These are phyloP conservation scores for Andrena bicolor DNA, from an alignment of 2,888 invertebrate genomes.

Conservation along the genomic window DNA sequence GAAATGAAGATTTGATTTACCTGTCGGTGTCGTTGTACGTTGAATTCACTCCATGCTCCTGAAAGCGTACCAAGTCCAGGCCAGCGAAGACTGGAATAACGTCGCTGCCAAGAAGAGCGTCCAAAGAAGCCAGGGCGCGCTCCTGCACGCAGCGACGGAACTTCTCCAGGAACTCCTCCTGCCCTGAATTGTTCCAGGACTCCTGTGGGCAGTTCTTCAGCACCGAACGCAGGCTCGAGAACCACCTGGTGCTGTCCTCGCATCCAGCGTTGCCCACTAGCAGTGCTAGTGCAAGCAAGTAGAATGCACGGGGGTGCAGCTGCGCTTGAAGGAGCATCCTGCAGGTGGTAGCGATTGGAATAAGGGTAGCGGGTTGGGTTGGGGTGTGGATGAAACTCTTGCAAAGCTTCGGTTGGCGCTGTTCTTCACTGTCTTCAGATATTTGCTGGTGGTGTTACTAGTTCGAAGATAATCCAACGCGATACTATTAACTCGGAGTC, in stretches of 20 bases:
- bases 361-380: too few relatives aligned
- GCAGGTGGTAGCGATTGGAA: background rate
- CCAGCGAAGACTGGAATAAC: slow-evolving; percentile 88
- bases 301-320: slow-evolving; percentile 71
- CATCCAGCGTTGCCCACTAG: slow-evolving; percentile 40
- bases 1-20: slow-evolving; percentile 1
- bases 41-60: slow-evolving; percentile 75
- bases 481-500: too few relatives aligned
- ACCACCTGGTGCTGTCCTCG: slow-evolving; percentile 74
- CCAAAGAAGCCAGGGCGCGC: slow-evolving; percentile 86
- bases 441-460: too few relatives aligned
- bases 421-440: too few relatives aligned
- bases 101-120: slow-evolving; percentile 87
- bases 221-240: slow-evolving; percentile 67
- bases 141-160: slow-evolving; percentile 77
- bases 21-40: slow-evolving; percentile 31
- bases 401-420: background rate
- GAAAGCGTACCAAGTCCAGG: slow-evolving; percentile 87
- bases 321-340: slow-evolving; percentile 38
- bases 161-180: slow-evolving; percentile 73
- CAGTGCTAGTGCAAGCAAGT: slow-evolving; percentile 61
- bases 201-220: slow-evolving; percentile 76
- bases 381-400: background rate
- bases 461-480: too few relatives aligned
- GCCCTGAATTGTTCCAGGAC: slow-evolving; percentile 61